Evolutionary conservation across 1,140 invertebrate species (phyloP), one percentile per base, ranked within the genome.

Genomic region (Heterodera schachtii): DNA sequence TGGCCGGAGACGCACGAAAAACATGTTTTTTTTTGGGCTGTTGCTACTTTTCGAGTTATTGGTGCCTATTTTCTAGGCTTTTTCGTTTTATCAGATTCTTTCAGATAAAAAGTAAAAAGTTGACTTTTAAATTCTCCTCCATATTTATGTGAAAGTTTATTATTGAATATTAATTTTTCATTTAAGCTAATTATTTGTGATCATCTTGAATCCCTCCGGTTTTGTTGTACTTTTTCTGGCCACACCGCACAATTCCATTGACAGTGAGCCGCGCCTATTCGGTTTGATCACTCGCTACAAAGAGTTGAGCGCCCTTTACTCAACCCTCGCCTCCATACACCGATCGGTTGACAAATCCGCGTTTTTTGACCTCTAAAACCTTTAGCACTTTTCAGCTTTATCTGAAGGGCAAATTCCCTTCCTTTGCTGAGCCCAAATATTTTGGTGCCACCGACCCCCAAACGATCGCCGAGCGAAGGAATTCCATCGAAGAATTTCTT

Each of bases 321-420:
- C 66, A 6, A 81, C 85, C 44, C 69, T 85, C 41, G 41, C 46
- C n/a, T 82, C 74, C 1, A 87, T 85, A 69, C 84, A 85, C 64
- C 57, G 76, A 74, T 83, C 87, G 78, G 84, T 85, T 47, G 47
- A 11, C 2, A 8, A 52, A 6, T 52, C 49, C 11, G 49, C 44
- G 46, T 73, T 52, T 13, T 73, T 16, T 16, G 71, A 13, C n/a
- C 44, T n/a, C n/a, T 75, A 46, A 3, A 73, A 47, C 5, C 46
- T 52, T 73, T n/a, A 19, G 13, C 71, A 41, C 11, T 19, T 43
- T 80, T 76, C 64, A 85, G 84, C 74, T 85, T 13, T 87, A 85
- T 76, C 82, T 85, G 16, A 85, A 87, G 78, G 85, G 86, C 13
- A 85, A 46, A 44, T 80, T 87, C 47, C 84, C 84, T 5, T 46